phyloP scores from a whole-genome alignment of 1,140 invertebrate species.

The Ceratosolen solmsi region DNA sequence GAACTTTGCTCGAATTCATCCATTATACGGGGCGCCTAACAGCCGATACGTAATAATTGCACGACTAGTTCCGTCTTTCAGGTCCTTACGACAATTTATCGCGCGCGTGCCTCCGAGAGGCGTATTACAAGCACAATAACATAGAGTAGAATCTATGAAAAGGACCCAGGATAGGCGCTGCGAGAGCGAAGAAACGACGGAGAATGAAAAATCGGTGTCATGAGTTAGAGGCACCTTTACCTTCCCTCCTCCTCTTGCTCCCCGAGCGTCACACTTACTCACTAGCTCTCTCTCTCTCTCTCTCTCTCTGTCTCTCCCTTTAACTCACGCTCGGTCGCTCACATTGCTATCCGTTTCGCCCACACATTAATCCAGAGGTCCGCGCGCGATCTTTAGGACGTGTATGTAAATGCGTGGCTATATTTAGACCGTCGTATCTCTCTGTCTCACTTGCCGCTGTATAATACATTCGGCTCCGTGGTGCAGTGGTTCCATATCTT shows the following conservation, averaged over 20 bases:
- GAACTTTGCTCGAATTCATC: too few species aligned
- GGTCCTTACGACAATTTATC: constrained; percentile 11
- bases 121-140: not conserved
- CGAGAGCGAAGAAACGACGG: not conserved
- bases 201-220: constrained; percentile 36
- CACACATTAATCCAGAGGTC: constrained; percentile 60
- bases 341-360: constrained; percentile 58
- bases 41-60: constrained; percentile 15
- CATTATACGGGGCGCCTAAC: not conserved
- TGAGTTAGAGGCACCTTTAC: constrained; percentile 8
- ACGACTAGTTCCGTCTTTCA: not conserved
- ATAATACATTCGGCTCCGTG: constrained; percentile 60
- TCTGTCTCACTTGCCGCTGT: constrained; percentile 50
- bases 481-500: constrained; percentile 25
- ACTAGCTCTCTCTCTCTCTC: not conserved
- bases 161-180: not conserved
- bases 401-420: constrained; percentile 69
- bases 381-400: constrained; percentile 66
- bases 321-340: not conserved
- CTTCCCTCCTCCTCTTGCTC: not conserved
- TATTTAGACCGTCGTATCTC: constrained; percentile 65
- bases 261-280: not conserved
- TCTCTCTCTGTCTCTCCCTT: not conserved
- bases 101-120: not conserved
- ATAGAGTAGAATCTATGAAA: constrained; percentile 15